Base-by-base conservation (phyloP, 2,113 vertebrate species). In the Columba janthina region DNA sequence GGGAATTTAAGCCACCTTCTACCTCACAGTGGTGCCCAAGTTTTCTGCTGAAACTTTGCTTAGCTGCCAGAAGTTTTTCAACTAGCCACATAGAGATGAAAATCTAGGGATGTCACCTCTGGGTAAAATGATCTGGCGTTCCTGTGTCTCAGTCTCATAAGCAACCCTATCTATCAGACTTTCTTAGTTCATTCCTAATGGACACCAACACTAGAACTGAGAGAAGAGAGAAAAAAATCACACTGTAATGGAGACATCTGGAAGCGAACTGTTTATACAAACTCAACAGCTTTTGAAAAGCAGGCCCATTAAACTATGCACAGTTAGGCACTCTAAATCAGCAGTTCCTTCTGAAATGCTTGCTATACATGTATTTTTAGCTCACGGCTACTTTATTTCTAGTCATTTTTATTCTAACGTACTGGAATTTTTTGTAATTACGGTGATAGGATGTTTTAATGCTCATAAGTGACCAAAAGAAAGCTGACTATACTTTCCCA, bases 271-370 rank as follows among this genome's bases (percentile, higher is more conserved):
- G 76, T 73, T 85, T 77, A 76, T 67, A 77, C 40, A 74, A 86
- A 93, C 67, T 91, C 84, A 89, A 89, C 19, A 61, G 70, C 74
- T 95, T 95, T 82, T 82, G 77, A 61, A 89, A 92, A 88, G 61
- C 89, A 69, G 71, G 14, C 54, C 76, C 70, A 50, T 85, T 81
- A 51, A 94, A 84, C 65, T 38, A 66, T 21, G 69, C 57, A 67
- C 36, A 74, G 77, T 75, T 26, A 60, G 64, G 20, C 93, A 84
- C 79, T 93, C 56, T 50, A 91, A 66, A 91, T 88, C 67, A 67
- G 46, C 80, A 78, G 67, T 54, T 54, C 67, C 60, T 92, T 85
- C 78, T 84, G 46, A 93, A 92, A 86, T 40, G 53, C 38, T 53
- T 79, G 53, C 31, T 90, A 29, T 51, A 34, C 26, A 29, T 31